Evolutionary conservation across 2,888 invertebrate genomes (phyloP), one percentile per base, ranked within the genome.

Genomic region (Trissoscelio sp.): DNA sequence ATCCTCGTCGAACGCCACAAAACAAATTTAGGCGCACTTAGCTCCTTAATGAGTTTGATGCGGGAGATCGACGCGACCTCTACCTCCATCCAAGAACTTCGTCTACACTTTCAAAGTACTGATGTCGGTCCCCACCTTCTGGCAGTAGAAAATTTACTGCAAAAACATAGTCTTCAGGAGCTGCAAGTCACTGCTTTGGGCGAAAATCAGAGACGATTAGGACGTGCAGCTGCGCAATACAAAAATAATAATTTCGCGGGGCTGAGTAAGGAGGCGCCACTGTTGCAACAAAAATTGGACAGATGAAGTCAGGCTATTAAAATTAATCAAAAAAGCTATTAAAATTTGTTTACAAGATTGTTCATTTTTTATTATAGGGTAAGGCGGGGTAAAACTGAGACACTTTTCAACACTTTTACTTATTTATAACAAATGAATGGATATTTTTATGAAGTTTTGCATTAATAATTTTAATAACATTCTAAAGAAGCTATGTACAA

Each of bases 101-200:
- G 97, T 93, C 91, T 93, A 0, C 94, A 94, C 85, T 94, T 96
- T 91, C 94, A 94, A 79, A 97, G 97, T 0, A 96, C 95, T 64
- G 98, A 98, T 89, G 96, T 96, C 2, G 99, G 98, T 0, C 96
- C 97, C 0, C 99, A 99, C 92, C 92, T 99, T 60, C 93, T 98
- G 80, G 99, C 97, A 37, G 98, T 98, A 6, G 99, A 99, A 91
- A 98, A 99, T 83, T 92, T 98, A 44, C 92, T 99, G 69, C 98
- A 99, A 87, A 97, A 98, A 81, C 98, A 99, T 92, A 96, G 96
- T 12, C 92, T 99, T 51, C 96, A 97, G 86, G 99, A 99, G 90
- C 92, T 98, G 79, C 90, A 90, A 55, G 95, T 98, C 0, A 96
- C 96, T 1, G 96, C 97, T 0, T 93, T 98, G 77, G 97, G 97